These are phyloP conservation scores for Coregonus clupeaformis DNA, from an alignment of 2,113 vertebrate species.

Conservation along the genomic window DNA sequence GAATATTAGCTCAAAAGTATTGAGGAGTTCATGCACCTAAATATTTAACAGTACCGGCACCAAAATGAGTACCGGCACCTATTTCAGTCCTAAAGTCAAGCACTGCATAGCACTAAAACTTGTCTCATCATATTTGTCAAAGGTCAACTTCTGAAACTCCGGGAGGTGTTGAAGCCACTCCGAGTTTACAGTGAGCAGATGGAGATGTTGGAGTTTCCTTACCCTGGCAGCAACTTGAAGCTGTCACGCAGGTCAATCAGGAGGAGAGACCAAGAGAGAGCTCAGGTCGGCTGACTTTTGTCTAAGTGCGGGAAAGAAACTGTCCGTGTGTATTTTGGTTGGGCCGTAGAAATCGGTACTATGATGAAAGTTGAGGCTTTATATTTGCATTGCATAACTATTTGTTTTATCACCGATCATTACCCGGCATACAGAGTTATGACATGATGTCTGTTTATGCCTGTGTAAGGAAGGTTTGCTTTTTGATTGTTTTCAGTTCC, in stretches of 20 bases:
- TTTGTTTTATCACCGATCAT: not conserved
- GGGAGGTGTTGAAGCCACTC: slow-evolving; percentile 59
- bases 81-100: not conserved
- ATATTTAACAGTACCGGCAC: too few relatives aligned
- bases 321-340: too few relatives aligned
- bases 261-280: slow-evolving; percentile 65
- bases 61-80: too few relatives aligned
- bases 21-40: too few relatives aligned
- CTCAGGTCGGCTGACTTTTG: slow-evolving; percentile 71
- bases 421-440: not conserved
- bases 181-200: slow-evolving; percentile 79
- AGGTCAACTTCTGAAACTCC: slow-evolving; percentile 75
- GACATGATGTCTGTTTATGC: not conserved
- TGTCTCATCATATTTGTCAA: slow-evolving; percentile 11
- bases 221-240: slow-evolving; percentile 66
- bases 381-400: not conserved
- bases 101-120: not conserved
- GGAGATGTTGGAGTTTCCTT: slow-evolving; percentile 73
- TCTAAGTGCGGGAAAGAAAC: not conserved
- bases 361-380: not conserved
- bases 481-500: slow-evolving; percentile 47
- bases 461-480: not conserved
- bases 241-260: slow-evolving; percentile 54
- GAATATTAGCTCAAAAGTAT: too few relatives aligned
- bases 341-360: too few relatives aligned